Evolutionary conservation across 2,797 vertebrate genomes (phyloP), one percentile per base, ranked within the genome.

Genomic region (Lophura swinhoii): DNA sequence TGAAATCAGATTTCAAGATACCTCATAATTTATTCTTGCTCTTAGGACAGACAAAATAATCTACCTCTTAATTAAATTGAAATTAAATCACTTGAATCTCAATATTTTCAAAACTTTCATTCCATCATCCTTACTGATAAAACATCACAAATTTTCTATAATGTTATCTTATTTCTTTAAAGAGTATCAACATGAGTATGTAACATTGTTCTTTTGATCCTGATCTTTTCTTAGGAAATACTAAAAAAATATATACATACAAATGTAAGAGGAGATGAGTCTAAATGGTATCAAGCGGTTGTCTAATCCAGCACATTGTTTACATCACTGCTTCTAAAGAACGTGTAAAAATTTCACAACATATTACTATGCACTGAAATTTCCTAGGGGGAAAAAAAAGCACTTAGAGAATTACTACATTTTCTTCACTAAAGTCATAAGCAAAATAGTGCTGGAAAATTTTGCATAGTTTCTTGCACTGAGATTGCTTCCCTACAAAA

Each of bases 341-440:
- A 26, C 8, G 12, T 0, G 0, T 26, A 18, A 22, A 48, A 87
- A 75, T 11, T 48, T 70, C 70, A 59, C 13, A 66, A 20, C 2
- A 23, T 77, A 43, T 64, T 74, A n/a, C 12, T 39, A 31, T 4
- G 2, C 22, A 74, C 33, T n/a, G 59, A 73, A 35, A 3, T 31
- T 79, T 31, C 14, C 16, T n/a, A 7, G 17, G 41, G 49, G 49
- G 22, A 6, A 49, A 49, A 53, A 22, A 37, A 48, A 75, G 28
- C 2, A 0, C 2, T 67, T 11, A 7, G 12, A 4, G 18, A 2
- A 1, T 4, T 77, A n/a, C 35, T 33, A 15, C 1, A 53, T 80
- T 60, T 53, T 29, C 6, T 70, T 87, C 51, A 11, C n/a, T 66
- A 60, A 72, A 69, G 4, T 0, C 12, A 15, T 29, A 49, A 23